Base-by-base conservation (phyloP, 2,888 invertebrate species). In the Macaria liturata region DNA sequence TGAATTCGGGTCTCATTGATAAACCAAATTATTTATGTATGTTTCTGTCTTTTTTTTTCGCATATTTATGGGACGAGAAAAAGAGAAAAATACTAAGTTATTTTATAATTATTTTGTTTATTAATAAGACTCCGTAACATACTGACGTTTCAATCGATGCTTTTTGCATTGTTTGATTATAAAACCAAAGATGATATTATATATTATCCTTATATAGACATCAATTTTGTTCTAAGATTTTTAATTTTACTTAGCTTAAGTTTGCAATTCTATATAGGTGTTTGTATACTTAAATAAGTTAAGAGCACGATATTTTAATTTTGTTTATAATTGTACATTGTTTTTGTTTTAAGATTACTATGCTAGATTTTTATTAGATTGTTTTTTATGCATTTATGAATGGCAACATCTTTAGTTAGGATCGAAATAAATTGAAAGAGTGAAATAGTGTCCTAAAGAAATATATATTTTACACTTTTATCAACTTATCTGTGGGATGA, bases 141-240 rank as follows among this genome's bases (percentile, higher is more conserved):
- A 37, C 7, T 37, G 34, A 37, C 34, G 34, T 0, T 37, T 37
- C 34, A 37, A 37, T 37, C 7, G 34, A 37, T 37, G 34, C 7
- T 69, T 65, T 61, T 67, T 65, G 73, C 75, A 75, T 80, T 77
- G 74, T 50, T 62, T 60, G 49, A 80, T 67, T 71, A 72, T 74
- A 69, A 84, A 84, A 87, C 89, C 89, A 90, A 90, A 90, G 89
- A 89, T 86, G 85, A 86, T 88, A 86, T 88, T 86, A 81, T 79
- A 78, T 75, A 79, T 75, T 59, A 57, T 61, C 59, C 61, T 61
- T 76, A 65, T 72, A 48, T 76, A 74, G 61, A 76, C 69, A 75
- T 64, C 76, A 76, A 78, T 68, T 72, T 74, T 74, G 69, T 72
- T 66, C 77, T 74, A 73, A 71, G 68, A 68, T 67, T 67, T 65